A percentile compares a stretch with the other conserved stretches of the same genome.
Evolutionary conservation across 2,113 vertebrate species (phyloP).

Genomic region (Heteronetta atricapilla): DNA sequence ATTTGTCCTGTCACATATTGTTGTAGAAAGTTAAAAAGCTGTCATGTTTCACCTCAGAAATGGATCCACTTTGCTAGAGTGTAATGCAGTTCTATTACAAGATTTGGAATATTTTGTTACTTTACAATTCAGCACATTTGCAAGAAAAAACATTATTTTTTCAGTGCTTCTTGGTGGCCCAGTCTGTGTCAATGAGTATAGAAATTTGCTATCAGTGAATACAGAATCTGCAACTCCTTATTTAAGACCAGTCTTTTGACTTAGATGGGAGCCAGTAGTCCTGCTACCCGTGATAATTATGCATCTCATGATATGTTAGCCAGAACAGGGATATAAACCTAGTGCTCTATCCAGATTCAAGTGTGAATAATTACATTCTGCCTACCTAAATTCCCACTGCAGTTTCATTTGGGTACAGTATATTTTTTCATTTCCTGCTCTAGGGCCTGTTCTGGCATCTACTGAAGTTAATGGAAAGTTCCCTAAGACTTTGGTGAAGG

Average conservation of each 20-base stretch:
- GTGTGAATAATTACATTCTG: conserved; percentile 44
- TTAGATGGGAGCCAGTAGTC: background rate
- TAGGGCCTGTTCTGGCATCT: conserved; percentile 14
- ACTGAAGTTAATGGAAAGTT: conserved; percentile 32
- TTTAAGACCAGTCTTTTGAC: background rate
- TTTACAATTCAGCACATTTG: background rate
- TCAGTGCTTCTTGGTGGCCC: background rate
- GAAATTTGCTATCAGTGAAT: background rate
- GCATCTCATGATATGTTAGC: background rate
- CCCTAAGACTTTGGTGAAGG: conserved; percentile 16
- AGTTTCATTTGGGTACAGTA: conserved; percentile 37
- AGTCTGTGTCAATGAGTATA: background rate
- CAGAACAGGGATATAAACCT: background rate
- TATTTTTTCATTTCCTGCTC: conserved; percentile 63
- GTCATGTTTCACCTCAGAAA: conserved; percentile 56
- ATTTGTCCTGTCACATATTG: conserved; percentile 59
- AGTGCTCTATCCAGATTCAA: background rate
- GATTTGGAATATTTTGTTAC: conserved; percentile 6
- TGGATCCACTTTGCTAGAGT: conserved; percentile 46
- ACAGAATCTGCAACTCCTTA: background rate
- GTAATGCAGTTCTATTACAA: conserved; percentile 16
- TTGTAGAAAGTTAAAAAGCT: conserved; percentile 65
- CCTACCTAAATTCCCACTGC: conserved; percentile 29
- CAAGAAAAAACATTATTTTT: background rate
- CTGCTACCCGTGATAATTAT: conserved; percentile 4